Percentiles rank a stretch among this genome's conserved stretches.
Conservation (phyloP, 2,888 invertebrate species). For the Coleophora deauratella region DNA sequence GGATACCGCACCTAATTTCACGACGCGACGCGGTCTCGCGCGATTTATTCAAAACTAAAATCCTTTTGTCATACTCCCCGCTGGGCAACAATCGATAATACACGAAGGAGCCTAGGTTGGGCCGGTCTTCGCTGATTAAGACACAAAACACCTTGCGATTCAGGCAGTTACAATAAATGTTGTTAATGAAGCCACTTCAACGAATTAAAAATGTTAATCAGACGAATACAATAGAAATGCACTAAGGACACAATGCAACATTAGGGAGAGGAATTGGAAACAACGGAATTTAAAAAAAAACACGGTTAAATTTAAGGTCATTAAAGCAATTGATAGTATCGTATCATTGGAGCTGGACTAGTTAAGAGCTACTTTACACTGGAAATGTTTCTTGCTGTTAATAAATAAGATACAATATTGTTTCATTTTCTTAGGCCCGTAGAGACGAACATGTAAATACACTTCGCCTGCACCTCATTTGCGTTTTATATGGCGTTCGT, state of each 20-base stretch:
- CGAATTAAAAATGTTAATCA: conserved; percentile 5
- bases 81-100: conserved; percentile 64
- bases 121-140: conserved; percentile 53
- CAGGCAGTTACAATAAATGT: conserved; percentile 36
- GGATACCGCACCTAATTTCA: conserved; percentile 68
- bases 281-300: too few relatives aligned
- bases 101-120: conserved; percentile 54
- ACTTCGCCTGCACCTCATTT: conserved; percentile 38
- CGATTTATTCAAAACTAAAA: conserved; percentile 68
- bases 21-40: conserved; percentile 64
- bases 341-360: too few relatives aligned
- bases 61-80: conserved; percentile 63
- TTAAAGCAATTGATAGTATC: too few relatives aligned
- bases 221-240: too few relatives aligned
- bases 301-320: too few relatives aligned
- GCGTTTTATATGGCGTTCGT: conserved; percentile 32
- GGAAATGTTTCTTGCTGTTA: neutral
- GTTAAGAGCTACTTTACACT: too few relatives aligned
- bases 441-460: conserved; percentile 40
- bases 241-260: too few relatives aligned
- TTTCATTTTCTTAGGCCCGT: conserved; percentile 24
- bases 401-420: conserved; percentile 28
- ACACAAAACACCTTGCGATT: conserved; percentile 50
- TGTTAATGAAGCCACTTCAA: conserved; percentile 27
- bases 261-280: too few relatives aligned